These are phyloP conservation scores for Balaeniceps rex DNA, from an alignment of 2,113 vertebrate genomes.

Conservation along the genomic window DNA sequence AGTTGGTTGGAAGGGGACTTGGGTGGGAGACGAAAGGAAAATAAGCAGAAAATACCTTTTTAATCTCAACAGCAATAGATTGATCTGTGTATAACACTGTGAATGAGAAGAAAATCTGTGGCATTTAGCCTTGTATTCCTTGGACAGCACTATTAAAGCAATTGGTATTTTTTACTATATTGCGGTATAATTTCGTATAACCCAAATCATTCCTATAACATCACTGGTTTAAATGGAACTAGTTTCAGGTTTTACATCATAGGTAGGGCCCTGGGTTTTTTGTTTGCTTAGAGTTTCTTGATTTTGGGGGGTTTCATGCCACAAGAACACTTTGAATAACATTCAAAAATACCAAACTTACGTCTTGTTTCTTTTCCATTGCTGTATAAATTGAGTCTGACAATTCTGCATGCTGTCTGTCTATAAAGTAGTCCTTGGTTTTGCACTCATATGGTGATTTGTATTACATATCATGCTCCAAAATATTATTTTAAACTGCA, in stretches of 20 bases:
- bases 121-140: not conserved
- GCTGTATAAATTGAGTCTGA: not conserved
- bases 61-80: not conserved
- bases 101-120: not conserved
- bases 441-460: not conserved
- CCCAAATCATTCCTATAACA: not conserved
- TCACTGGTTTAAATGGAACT: not conserved
- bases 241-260: not conserved
- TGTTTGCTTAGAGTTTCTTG: not conserved
- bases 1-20: not conserved
- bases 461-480: not conserved
- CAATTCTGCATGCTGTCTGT: not conserved
- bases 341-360: not conserved
- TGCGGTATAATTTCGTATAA: not conserved
- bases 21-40: not conserved
- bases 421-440: not conserved
- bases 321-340: not conserved
- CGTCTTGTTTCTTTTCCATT: not conserved
- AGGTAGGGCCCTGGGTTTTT: not conserved
- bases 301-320: not conserved
- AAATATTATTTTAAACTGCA: not conserved
- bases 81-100: not conserved
- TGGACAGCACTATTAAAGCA: not conserved
- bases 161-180: not conserved
- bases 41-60: not conserved